Conservation (phyloP, 1,140 invertebrate species). For the Thalassaphorura encarpata region DNA sequence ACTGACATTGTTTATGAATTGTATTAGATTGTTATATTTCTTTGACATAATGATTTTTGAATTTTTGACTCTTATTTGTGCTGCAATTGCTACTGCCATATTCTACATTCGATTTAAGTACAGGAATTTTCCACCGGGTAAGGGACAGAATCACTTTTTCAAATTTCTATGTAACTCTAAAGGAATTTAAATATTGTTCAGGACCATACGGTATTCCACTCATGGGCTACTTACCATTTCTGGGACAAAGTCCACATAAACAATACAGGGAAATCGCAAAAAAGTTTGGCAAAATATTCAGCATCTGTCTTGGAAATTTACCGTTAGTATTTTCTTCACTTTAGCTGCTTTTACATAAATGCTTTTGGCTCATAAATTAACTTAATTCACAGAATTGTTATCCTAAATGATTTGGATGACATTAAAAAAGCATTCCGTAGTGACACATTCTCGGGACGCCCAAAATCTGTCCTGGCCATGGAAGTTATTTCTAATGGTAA, state of each 20-base stretch:
- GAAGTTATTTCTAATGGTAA: background rate
- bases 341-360: background rate
- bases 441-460: slow-evolving; percentile 73
- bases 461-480: slow-evolving; percentile 34
- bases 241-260: background rate
- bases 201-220: background rate
- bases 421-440: slow-evolving; percentile 70
- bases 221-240: background rate
- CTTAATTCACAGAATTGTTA: slow-evolving; percentile 47
- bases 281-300: background rate
- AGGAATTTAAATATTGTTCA: background rate
- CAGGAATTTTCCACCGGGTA: slow-evolving; percentile 2
- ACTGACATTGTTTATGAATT: no score
- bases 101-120: background rate
- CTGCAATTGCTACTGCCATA: no score
- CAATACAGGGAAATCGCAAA: background rate
- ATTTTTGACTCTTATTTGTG: no score
- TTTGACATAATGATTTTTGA: no score
- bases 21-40: no score
- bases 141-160: background rate
- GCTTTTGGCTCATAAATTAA: background rate
- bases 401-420: slow-evolving; percentile 68
- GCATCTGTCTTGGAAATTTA: background rate
- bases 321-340: background rate
- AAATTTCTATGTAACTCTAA: background rate